A percentile compares a stretch with the other conserved stretches of the same genome.
phyloP scores from a whole-genome alignment of 1,140 invertebrate species.

The Planococcus citri region DNA sequence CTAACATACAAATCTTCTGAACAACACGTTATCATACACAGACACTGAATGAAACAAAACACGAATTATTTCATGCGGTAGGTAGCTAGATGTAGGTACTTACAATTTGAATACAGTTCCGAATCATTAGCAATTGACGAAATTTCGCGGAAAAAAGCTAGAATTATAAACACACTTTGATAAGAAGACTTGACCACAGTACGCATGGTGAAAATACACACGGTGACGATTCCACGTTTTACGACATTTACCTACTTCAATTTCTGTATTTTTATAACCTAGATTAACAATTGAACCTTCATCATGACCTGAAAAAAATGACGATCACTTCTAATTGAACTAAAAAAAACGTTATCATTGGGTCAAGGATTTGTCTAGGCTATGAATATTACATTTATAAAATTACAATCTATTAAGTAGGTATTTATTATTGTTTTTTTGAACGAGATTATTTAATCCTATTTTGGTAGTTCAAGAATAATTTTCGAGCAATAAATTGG shows the following conservation, averaged over 20 bases:
- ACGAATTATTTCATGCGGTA: too few species aligned
- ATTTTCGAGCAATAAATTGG: too few species aligned
- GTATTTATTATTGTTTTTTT: too few species aligned
- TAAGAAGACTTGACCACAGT: neutral
- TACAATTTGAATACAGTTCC: neutral
- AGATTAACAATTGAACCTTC: neutral
- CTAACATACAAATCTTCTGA: too few species aligned
- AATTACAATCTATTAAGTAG: too few species aligned
- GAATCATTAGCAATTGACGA: neutral
- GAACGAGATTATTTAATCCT: too few species aligned
- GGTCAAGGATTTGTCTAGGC: too few species aligned
- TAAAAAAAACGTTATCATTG: neutral
- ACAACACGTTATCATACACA: too few species aligned
- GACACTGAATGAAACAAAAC: too few species aligned
- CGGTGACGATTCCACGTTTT: neutral
- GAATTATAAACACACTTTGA: neutral
- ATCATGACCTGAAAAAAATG: neutral
- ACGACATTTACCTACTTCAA: neutral
- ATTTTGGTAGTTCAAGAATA: too few species aligned
- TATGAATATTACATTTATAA: too few species aligned
- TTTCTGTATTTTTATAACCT: neutral
- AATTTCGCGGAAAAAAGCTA: neutral
- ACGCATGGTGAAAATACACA: neutral
- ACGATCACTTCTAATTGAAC: neutral
- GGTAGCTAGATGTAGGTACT: neutral